Percentiles rank a stretch among this genome's conserved stretches.
These are phyloP conservation scores for Itoplectis maculator DNA, from an alignment of 2,888 invertebrate species.

Conservation along the genomic window DNA sequence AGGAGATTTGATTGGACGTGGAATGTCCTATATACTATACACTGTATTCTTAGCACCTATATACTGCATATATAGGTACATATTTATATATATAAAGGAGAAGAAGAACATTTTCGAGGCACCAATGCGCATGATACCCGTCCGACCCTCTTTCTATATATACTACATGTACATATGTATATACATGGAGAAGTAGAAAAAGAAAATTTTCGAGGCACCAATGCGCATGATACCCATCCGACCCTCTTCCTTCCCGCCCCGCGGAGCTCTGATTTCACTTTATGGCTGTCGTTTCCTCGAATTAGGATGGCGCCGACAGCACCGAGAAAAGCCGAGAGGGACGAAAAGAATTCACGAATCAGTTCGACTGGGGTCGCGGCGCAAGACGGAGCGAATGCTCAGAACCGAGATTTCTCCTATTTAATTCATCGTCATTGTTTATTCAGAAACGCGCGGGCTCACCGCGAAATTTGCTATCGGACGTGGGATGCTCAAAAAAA, in stretches of 20 bases:
- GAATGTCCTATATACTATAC: neutral
- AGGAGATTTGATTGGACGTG: neutral
- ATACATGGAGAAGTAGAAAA: neutral
- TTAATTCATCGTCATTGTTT: conserved; percentile 38
- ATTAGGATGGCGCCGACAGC: conserved; percentile 66
- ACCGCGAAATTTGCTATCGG: conserved; percentile 6
- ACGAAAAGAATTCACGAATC: conserved; percentile 63
- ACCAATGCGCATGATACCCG: conserved; percentile 38
- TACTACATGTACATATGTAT: conserved; percentile 5
- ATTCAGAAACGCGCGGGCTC: neutral
- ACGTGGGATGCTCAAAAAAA: neutral
- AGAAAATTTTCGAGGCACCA: conserved; percentile 47
- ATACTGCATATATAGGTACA: neutral
- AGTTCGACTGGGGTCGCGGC: conserved; percentile 34
- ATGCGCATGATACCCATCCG: conserved; percentile 37
- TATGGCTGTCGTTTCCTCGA: conserved; percentile 70
- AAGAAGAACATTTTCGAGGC: conserved; percentile 45
- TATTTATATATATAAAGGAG: neutral
- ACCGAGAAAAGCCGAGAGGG: conserved; percentile 34
- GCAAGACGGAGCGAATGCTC: conserved; percentile 7
- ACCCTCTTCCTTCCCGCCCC: conserved; percentile 5
- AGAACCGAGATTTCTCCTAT: conserved; percentile 13
- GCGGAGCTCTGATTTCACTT: conserved; percentile 68
- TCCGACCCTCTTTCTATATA: conserved; percentile 7
- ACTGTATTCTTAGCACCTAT: neutral